These are phyloP conservation scores for Bubo bubo DNA, from an alignment of 2,113 vertebrate genomes.

Conservation along the genomic window DNA sequence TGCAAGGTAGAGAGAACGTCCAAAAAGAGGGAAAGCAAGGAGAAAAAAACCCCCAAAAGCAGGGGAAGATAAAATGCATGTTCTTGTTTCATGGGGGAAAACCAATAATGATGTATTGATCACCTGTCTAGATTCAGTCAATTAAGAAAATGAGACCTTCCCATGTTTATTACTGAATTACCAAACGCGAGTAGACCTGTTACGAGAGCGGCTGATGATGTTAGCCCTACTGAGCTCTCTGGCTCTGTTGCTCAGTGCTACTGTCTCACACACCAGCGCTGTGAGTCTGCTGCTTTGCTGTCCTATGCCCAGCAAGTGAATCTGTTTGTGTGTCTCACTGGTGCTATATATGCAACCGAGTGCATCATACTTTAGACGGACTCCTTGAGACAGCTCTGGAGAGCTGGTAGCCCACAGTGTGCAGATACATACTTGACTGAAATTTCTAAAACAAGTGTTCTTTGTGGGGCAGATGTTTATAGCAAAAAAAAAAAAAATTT, in stretches of 20 bases:
- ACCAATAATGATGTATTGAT: neutral
- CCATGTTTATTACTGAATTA: neutral
- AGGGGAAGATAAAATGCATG: neutral
- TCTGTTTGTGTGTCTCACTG: accelerated
- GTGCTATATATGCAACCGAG: neutral
- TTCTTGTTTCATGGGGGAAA: neutral
- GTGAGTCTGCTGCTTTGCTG: neutral
- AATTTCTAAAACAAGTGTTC: neutral
- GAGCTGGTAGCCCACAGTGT: neutral
- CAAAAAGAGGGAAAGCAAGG: neutral
- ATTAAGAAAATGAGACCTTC: neutral
- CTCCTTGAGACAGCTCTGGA: neutral
- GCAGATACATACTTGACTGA: neutral
- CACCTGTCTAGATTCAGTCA: neutral
- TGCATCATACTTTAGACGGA: neutral
- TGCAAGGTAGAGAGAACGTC: neutral
- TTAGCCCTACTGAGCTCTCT: neutral
- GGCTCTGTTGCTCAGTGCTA: neutral
- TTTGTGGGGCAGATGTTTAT: neutral
- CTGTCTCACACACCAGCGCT: neutral
- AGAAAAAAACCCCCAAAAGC: accelerated
- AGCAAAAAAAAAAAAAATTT: neutral
- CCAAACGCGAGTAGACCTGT: neutral
- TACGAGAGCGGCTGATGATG: neutral
- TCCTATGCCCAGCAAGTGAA: neutral